Evolutionary conservation across 1,140 invertebrate species (phyloP).

Genomic region (Rhynchophorus ferrugineus): DNA sequence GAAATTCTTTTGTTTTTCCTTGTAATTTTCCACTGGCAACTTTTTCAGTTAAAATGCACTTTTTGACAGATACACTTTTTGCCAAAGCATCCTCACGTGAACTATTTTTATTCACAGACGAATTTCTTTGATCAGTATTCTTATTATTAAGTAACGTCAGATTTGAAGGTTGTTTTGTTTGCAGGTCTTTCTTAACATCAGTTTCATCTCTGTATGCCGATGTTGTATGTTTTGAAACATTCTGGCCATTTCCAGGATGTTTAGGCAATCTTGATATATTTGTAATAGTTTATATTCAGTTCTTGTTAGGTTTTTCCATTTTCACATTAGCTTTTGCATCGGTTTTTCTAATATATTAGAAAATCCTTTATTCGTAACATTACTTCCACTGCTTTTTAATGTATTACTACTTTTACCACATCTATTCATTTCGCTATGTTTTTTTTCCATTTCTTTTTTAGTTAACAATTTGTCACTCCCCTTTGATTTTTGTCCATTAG

Average conservation of each 20-base stretch:
- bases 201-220: background rate
- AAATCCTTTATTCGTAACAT: background rate
- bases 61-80: background rate
- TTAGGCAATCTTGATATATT: background rate
- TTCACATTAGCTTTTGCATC: constrained; percentile 3
- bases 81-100: background rate
- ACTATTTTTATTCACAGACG: background rate
- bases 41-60: too few species aligned
- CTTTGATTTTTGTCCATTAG: constrained; percentile 67
- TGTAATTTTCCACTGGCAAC: background rate
- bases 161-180: too few species aligned
- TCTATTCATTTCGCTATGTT: constrained; percentile 2
- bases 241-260: background rate
- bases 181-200: too few species aligned
- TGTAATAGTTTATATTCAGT: background rate
- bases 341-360: constrained; percentile 11
- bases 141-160: too few species aligned
- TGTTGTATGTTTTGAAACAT: background rate
- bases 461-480: constrained; percentile 34
- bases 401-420: background rate
- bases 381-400: background rate
- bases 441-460: constrained; percentile 22
- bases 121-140: too few species aligned
- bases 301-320: background rate
- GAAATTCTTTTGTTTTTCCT: constrained; percentile 27